Percentiles rank a stretch among this genome's conserved stretches.
Evolutionary conservation across 2,888 invertebrate genomes (phyloP).

Genomic region (Entomobrya proxima): DNA sequence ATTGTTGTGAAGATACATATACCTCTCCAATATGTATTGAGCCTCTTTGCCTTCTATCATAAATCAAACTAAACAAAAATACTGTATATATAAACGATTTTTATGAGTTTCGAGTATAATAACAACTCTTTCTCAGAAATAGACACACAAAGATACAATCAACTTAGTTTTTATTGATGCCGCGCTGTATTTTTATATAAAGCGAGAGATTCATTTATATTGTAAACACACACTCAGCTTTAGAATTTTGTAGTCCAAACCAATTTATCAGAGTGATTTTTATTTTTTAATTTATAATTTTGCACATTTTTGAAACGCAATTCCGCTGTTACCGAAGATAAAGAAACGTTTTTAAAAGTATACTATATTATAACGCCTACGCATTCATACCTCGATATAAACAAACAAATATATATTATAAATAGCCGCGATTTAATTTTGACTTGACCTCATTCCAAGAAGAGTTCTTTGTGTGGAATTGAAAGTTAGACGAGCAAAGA

Average conservation of each 20-base stretch:
- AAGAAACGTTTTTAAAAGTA: conserved; percentile 11
- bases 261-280: not conserved
- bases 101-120: conserved; percentile 33
- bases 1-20: conserved; percentile 51
- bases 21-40: not conserved
- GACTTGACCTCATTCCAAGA: too few species aligned
- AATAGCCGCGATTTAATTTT: too few species aligned
- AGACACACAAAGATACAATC: conserved; percentile 1
- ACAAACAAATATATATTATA: too few species aligned
- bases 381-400: too few species aligned
- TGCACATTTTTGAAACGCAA: conserved; percentile 6
- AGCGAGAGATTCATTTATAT: not conserved
- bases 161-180: conserved; percentile 1
- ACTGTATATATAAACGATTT: conserved; percentile 20
- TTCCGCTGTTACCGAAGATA: not conserved
- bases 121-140: conserved; percentile 16
- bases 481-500: too few species aligned
- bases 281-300: conserved; percentile 24
- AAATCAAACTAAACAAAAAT: not conserved
- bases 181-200: conserved; percentile 12
- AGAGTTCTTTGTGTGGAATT: too few species aligned
- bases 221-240: not conserved
- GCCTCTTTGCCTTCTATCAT: conserved; percentile 20
- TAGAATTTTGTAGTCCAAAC: conserved; percentile 25
- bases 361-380: too few species aligned